Evolutionary conservation across 2,888 invertebrate species (phyloP).

Genomic region (Cosmopolites sordidus): DNA sequence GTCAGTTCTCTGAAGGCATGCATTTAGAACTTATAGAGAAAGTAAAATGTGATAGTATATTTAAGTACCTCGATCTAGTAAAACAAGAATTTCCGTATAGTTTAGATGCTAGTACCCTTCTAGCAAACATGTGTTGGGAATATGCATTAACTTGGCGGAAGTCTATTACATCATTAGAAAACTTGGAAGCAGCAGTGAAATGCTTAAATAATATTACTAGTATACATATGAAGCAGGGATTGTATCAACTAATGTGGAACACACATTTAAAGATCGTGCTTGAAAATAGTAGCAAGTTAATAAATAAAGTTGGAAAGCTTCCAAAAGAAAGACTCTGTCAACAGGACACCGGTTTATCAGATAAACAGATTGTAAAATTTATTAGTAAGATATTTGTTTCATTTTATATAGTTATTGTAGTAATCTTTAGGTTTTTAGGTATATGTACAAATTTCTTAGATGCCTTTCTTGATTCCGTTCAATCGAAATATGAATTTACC

Average conservation of each 20-base stretch:
- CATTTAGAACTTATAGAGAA: slow-evolving; percentile 26
- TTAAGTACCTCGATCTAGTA: slow-evolving; percentile 61
- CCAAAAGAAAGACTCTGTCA: slow-evolving; percentile 80
- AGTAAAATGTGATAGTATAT: slow-evolving; percentile 47
- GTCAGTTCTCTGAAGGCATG: slow-evolving; percentile 22
- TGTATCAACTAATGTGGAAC: slow-evolving; percentile 84
- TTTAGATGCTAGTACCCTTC: slow-evolving; percentile 69
- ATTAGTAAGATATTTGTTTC: slow-evolving; percentile 35
- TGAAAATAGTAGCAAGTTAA: slow-evolving; percentile 69
- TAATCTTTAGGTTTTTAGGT: not conserved
- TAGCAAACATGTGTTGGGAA: slow-evolving; percentile 90
- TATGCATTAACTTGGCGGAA: slow-evolving; percentile 84
- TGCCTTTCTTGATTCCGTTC: slow-evolving; percentile 47
- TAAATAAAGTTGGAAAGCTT: slow-evolving; percentile 76
- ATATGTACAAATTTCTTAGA: slow-evolving; percentile 28
- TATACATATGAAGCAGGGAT: slow-evolving; percentile 68
- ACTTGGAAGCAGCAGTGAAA: slow-evolving; percentile 66
- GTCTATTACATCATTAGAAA: slow-evolving; percentile 60
- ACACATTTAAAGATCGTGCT: slow-evolving; percentile 79
- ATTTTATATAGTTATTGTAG: not conserved
- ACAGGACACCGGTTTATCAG: slow-evolving; percentile 70
- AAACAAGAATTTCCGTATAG: slow-evolving; percentile 83
- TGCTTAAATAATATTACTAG: slow-evolving; percentile 66
- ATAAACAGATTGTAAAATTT: slow-evolving; percentile 56
- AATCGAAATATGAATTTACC: slow-evolving; percentile 40